These are phyloP conservation scores for Streptopelia turtur DNA, from an alignment of 2,797 vertebrate genomes.

Conservation along the genomic window DNA sequence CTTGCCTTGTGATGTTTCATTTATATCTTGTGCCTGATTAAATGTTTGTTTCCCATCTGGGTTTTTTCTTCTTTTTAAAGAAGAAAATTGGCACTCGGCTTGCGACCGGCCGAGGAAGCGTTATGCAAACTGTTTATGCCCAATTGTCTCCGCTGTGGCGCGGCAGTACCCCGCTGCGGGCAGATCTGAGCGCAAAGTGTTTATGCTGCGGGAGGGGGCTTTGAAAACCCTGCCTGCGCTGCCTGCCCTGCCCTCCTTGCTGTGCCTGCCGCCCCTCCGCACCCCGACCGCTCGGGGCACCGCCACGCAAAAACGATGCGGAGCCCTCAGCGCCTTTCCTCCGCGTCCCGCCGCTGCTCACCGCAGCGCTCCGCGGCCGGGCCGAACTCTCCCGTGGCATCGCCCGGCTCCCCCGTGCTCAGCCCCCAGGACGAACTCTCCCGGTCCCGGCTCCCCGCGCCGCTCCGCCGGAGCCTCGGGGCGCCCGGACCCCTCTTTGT, in stretches of 20 bases:
- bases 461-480: neutral
- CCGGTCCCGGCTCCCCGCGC: neutral
- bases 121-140: slow-evolving; percentile 32
- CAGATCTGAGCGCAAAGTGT: neutral
- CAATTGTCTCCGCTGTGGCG: neutral
- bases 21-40: slow-evolving; percentile 40
- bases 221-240: neutral
- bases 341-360: neutral
- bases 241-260: neutral
- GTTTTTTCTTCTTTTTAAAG: neutral
- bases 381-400: neutral
- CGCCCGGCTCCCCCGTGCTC: neutral
- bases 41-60: slow-evolving; percentile 27
- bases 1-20: slow-evolving; percentile 61
- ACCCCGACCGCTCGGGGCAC: neutral
- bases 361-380: neutral
- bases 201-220: neutral
- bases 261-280: neutral
- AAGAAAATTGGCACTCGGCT: neutral
- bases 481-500: neutral
- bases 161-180: neutral
- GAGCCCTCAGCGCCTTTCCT: neutral
- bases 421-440: neutral
- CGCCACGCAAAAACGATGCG: neutral
- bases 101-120: neutral